Percentiles rank a stretch among this genome's conserved stretches.
phyloP scores from a whole-genome alignment of 2,888 invertebrate species.

The Tachina lurida region DNA sequence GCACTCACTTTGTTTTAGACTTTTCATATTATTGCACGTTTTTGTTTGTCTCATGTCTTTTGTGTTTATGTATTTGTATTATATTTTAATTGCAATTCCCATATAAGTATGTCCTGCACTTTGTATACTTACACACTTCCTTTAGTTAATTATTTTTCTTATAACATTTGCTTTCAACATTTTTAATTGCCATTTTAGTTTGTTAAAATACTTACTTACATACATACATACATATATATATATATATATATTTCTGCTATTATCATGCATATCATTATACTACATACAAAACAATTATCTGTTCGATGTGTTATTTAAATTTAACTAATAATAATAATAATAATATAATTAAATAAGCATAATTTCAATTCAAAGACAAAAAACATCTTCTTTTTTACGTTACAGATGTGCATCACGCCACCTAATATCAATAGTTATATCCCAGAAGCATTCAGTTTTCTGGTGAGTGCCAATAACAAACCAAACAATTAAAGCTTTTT shows the following conservation, averaged over 20 bases:
- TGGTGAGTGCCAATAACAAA: slow-evolving; percentile 77
- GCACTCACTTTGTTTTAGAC: background rate
- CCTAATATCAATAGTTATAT: slow-evolving; percentile 81
- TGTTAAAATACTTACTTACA: slow-evolving; percentile 1
- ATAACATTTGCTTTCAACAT: background rate
- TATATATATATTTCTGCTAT: background rate
- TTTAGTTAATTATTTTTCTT: slow-evolving; percentile 19
- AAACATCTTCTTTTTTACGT: slow-evolving; percentile 75
- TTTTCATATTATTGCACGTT: slow-evolving; percentile 29
- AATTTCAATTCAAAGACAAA: slow-evolving; percentile 64
- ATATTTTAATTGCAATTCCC: slow-evolving; percentile 40
- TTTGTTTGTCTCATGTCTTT: slow-evolving; percentile 19
- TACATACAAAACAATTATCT: slow-evolving; percentile 10
- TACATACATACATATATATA: no score
- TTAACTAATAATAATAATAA: slow-evolving; percentile 32
- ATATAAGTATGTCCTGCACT: slow-evolving; percentile 31
- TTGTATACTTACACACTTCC: slow-evolving; percentile 5
- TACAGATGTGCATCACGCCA: slow-evolving; percentile 81
- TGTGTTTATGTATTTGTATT: background rate
- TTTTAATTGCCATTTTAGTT: slow-evolving; percentile 5
- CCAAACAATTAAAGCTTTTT: slow-evolving; percentile 44
- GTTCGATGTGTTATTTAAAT: slow-evolving; percentile 53
- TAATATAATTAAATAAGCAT: slow-evolving; percentile 58
- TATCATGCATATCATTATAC: slow-evolving; percentile 44
- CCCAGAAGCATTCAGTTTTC: slow-evolving; percentile 81